Percentiles rank a stretch among this genome's conserved stretches.
Conservation (phyloP, 2,113 vertebrate species). For the Apteryx owenii region DNA sequence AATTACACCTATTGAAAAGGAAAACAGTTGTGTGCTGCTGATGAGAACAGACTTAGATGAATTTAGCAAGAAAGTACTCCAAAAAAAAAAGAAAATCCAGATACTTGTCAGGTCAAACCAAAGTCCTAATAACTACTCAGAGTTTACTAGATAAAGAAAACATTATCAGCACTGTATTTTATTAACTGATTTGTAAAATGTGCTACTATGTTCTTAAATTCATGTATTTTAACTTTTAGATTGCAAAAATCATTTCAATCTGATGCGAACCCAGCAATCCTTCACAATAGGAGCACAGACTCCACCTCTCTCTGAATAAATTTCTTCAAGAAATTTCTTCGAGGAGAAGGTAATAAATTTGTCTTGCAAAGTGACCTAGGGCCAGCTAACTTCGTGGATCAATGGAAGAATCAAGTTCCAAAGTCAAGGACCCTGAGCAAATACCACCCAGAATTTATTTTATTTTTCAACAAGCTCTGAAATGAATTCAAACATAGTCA, state of each 20-base stretch:
- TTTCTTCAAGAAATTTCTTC: neutral
- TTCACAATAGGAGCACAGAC: neutral
- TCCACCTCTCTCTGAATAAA: neutral
- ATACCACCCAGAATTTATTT: neutral
- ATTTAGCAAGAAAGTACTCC: neutral
- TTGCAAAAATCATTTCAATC: neutral
- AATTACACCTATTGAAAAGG: neutral
- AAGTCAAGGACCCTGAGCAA: neutral
- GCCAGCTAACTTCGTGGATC: slow-evolving; percentile 2
- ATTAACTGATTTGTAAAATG: neutral
- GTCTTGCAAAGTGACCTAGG: neutral
- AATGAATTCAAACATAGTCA: rapidly evolving
- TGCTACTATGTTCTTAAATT: neutral
- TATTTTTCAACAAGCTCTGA: neutral
- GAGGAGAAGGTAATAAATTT: slow-evolving; percentile 11
- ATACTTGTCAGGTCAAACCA: neutral
- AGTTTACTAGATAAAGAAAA: neutral
- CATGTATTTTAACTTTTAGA: neutral
- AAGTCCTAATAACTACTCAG: neutral
- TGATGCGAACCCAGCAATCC: neutral
- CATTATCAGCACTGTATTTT: neutral
- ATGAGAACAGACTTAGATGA: neutral
- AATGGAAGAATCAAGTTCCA: slow-evolving; percentile 24
- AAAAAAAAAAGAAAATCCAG: neutral
- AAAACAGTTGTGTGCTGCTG: neutral